Conservation (phyloP, 2,113 vertebrate species). For the Bubo bubo region DNA sequence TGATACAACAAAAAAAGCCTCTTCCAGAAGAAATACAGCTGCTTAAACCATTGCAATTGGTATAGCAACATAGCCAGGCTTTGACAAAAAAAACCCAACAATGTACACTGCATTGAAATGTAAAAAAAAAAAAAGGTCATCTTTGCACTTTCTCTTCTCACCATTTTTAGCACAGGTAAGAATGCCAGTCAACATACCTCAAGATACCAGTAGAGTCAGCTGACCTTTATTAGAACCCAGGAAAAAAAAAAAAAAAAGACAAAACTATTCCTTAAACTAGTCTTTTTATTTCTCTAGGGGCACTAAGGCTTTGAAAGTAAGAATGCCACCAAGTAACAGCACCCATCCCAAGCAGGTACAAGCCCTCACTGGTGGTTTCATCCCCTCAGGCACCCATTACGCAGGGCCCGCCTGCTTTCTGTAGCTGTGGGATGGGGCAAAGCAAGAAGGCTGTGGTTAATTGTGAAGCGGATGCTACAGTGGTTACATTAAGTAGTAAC, state of each 20-base stretch:
- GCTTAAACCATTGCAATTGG: no score
- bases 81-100: no score
- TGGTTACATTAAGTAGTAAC: neutral
- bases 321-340: neutral
- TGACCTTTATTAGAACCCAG: neutral
- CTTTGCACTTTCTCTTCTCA: neutral
- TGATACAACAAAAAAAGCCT: no score
- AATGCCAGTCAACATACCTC: neutral
- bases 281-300: neutral
- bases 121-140: no score
- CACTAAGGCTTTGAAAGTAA: neutral
- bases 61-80: no score
- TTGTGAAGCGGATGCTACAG: neutral
- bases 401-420: neutral
- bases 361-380: neutral
- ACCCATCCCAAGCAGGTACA: neutral
- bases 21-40: no score
- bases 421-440: neutral
- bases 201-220: no score
- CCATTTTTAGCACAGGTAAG: neutral
- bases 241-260: neutral
- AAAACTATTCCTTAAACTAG: neutral
- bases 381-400: conserved; percentile 21
- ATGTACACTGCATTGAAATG: no score
- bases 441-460: neutral